Evolutionary conservation across 1,140 invertebrate species (phyloP), one percentile per base, ranked within the genome.

Genomic region (Harlomillsia oculata): DNA sequence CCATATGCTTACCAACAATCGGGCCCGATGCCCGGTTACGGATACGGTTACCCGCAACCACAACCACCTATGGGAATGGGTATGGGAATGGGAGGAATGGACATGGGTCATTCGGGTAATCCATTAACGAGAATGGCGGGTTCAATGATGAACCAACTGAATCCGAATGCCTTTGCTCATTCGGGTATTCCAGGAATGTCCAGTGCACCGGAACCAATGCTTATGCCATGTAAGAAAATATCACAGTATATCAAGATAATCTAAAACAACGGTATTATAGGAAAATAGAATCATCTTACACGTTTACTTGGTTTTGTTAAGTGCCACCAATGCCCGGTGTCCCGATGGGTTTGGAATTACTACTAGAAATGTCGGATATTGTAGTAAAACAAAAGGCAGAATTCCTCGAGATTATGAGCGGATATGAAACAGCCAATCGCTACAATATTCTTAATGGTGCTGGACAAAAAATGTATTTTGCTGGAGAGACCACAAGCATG

Each of bases 391-490:
- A 55, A 23, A 2, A 55, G 23, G 44, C 43, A 14, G 53, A 55
- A 39, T 45, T 55, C 26, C 3, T 55, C 16, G 43, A 55, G 30
- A 26, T 48, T 18, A 49, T 49, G 34, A 11, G 44, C 6, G 54
- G 44, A 34, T 48, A 34, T 21, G 54, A 56, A 41, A 49, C 44
- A 1, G 44, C 30, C 1, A 49, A 56, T 50, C 21, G 45, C 1
- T 56, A 49, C 23, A 43, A 56, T 34, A 26, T 56, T 23, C 14
- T 56, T 3, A 56, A 49, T n/a, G 11, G 6, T 3, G 20, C 16
- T 8, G 54, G 54, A 48, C 20, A 49, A 13, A 29, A 36, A 13
- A 40, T 56, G 5, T 56, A 49, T 40, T 56, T 49, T 40, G 54
- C 54, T 18, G 54, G 44, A 16, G 54, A 56, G 34, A 26, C 14